Conservation (phyloP, 2,888 invertebrate species). For the Tiliacea aurago region DNA sequence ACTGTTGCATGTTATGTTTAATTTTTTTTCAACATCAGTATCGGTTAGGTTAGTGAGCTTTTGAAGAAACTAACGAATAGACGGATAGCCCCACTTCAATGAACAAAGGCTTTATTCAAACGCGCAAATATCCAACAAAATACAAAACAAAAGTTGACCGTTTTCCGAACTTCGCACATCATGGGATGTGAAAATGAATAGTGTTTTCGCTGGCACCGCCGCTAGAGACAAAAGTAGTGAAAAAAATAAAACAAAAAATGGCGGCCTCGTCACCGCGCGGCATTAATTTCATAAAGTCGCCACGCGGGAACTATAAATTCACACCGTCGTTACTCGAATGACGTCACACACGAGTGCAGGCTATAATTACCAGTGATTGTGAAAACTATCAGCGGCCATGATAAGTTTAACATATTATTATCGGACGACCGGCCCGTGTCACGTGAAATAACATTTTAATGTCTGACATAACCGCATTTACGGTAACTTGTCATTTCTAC, state of each 20-base stretch:
- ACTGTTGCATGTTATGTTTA: too few relatives aligned
- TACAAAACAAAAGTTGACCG: constrained; percentile 15
- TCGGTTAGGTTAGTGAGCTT: background rate
- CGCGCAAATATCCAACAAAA: constrained; percentile 27
- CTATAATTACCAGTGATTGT: constrained; percentile 70
- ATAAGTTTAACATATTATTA: constrained; percentile 75
- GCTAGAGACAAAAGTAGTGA: constrained; percentile 34
- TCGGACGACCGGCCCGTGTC: constrained; percentile 57
- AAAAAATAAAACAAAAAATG: constrained; percentile 47
- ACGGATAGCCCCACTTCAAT: background rate
- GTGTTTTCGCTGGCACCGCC: constrained; percentile 29
- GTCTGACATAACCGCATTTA: constrained; percentile 57
- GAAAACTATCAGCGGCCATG: constrained; percentile 68
- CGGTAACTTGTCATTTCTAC: constrained; percentile 66
- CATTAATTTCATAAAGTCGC: constrained; percentile 57
- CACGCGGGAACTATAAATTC: constrained; percentile 60
- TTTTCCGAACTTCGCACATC: constrained; percentile 23
- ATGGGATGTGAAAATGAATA: constrained; percentile 42
- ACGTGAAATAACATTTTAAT: constrained; percentile 62
- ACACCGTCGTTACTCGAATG: constrained; percentile 33
- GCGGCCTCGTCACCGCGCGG: constrained; percentile 30
- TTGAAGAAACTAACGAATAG: background rate
- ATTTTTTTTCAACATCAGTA: background rate
- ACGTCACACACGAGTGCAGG: constrained; percentile 57
- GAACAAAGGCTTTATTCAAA: constrained; percentile 33